Percentiles rank a stretch among this genome's conserved stretches.
These are phyloP conservation scores for Uropsilus gracilis DNA, from an alignment of 2,113 vertebrate genomes.

Conservation along the genomic window DNA sequence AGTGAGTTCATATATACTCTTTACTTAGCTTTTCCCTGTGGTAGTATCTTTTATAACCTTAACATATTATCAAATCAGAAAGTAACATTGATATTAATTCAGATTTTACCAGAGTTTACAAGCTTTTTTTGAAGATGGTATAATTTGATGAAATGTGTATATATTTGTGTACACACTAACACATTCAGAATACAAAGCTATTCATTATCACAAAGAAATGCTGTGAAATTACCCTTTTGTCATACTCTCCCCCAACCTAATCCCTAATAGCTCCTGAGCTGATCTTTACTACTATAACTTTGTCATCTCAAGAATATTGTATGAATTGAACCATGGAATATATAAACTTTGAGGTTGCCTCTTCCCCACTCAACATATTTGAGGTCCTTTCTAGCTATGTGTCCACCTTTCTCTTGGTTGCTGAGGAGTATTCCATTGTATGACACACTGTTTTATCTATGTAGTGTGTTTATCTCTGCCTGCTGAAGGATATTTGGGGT, in stretches of 20 bases:
- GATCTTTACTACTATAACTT: too few species aligned
- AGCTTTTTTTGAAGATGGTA: not conserved
- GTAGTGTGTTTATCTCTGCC: not conserved
- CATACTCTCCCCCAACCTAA: not conserved
- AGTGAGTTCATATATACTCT: not conserved
- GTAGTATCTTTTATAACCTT: not conserved
- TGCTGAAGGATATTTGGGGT: too few species aligned
- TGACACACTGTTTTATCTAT: too few species aligned
- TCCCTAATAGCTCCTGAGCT: not conserved
- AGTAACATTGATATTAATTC: not conserved
- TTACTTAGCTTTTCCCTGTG: not conserved
- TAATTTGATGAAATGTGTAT: not conserved
- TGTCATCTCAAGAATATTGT: not conserved
- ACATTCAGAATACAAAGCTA: not conserved
- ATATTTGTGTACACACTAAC: not conserved
- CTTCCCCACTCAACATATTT: not conserved
- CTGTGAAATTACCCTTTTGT: not conserved
- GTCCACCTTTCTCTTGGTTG: not conserved
- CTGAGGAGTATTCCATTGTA: not conserved
- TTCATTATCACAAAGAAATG: not conserved
- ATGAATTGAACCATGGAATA: not conserved
- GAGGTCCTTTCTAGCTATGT: not conserved
- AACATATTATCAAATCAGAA: not conserved
- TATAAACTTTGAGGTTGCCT: not conserved
- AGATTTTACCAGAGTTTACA: constrained; percentile 22